Base-by-base conservation (phyloP, 2,113 vertebrate genomes). In the Chaetorhynchus papuensis region DNA sequence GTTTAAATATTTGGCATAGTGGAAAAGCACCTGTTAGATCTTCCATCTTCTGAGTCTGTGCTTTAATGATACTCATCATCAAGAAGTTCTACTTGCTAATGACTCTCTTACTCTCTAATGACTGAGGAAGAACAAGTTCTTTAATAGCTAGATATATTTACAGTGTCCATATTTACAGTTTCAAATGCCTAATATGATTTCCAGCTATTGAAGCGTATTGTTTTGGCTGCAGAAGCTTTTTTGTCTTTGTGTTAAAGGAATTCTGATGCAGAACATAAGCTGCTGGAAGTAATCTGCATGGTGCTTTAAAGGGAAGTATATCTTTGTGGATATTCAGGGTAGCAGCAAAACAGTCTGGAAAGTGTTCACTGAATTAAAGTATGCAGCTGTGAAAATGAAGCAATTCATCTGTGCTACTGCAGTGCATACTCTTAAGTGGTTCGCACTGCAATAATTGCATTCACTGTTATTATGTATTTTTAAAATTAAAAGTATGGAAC, bases 201-300 rank as follows among this genome's bases (percentile, higher is more conserved):
- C 65, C 52, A 87, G 0, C 35, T 75, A 57, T 57, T 79, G 76
- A 70, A 81, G 31, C 33, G 8, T 47, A 81, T 66, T 56, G 28
- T 89, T 95, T 88, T 96, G 68, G 56, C 65, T 94, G 54, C 35
- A 44, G 59, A 94, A 84, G 19, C 27, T 77, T 91, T 88, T 94
- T 60, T 53, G 22, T 60, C 37, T 85, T 91, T 94, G 28, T 72
- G 16, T 74, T 84, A 81, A 88, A 81, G 24, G 53, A 84, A 78
- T 92, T 91, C 52, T 69, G 22, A 64, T 89, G 56, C 42, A 61
- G 76, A 95, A 57, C 63, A 65, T 64, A 91, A 90, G 64, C 71
- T 92, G 42, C 63, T 95, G 75, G 44, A 93, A 66, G 49, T 93
- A 71, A 89, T 83, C 69, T 87, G 44, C n/a, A 9, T 56, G 60